phyloP scores from a whole-genome alignment of 2,888 invertebrate species.

The Oscheius sp. region DNA sequence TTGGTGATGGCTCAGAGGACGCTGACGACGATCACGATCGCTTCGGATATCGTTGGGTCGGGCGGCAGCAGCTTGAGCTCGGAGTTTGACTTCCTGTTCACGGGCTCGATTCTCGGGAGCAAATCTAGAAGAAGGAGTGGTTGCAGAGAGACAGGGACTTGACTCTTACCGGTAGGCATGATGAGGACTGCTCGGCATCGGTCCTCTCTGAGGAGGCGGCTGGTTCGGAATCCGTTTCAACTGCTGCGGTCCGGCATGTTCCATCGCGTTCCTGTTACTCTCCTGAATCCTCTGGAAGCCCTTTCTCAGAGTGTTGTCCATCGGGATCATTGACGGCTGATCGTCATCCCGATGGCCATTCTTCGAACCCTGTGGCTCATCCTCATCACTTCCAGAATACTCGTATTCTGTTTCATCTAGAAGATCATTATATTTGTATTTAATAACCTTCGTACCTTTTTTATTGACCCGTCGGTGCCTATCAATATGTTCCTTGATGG shows the following conservation, averaged over 20 bases:
- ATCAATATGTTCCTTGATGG: conserved; percentile 99
- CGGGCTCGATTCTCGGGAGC: conserved; percentile 42
- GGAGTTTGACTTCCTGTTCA: conserved; percentile 58
- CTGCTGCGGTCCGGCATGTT: conserved; percentile 62
- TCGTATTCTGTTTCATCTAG: conserved; percentile 82
- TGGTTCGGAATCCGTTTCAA: conserved; percentile 59
- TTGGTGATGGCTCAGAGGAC: conserved; percentile 63
- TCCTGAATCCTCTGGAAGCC: conserved; percentile 98
- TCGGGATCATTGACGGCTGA: conserved; percentile 85
- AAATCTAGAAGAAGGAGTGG: conserved; percentile 26
- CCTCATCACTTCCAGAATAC: conserved; percentile 96
- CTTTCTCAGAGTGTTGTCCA: conserved; percentile 92
- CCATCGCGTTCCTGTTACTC: conserved; percentile 58
- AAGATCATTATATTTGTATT: conserved; percentile 8
- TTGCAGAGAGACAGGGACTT: too few relatives aligned
- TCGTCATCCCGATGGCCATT: conserved; percentile 37
- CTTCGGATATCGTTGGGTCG: conserved; percentile 46
- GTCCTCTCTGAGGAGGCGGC: conserved; percentile 38
- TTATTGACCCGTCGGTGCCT: conserved; percentile 78
- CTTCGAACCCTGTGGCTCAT: conserved; percentile 82
- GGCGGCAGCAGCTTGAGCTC: conserved; percentile 50
- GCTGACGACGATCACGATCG: conserved; percentile 48
- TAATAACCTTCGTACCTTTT: conserved; percentile 57
- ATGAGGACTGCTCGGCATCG: conserved; percentile 31
- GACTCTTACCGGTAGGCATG: conserved; percentile 36